Conservation (phyloP, 2,888 invertebrate genomes). For the Drosophila nigricruria region DNA sequence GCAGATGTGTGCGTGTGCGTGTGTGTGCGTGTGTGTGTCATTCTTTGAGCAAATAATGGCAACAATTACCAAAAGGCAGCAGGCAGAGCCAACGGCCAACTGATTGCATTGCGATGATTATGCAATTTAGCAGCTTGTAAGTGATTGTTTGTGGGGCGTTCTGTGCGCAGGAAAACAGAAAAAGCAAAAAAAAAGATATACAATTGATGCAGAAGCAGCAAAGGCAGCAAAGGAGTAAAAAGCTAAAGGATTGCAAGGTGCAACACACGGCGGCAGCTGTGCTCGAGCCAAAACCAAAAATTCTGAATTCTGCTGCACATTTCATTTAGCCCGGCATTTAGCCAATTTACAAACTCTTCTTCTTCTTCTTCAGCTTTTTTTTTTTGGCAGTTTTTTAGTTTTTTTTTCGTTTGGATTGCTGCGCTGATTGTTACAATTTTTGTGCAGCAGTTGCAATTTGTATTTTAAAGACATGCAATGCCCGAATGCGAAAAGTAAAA, state of each 20-base stretch:
- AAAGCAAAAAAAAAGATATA: not conserved
- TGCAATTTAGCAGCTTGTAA: slow-evolving; percentile 81
- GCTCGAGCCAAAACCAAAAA: slow-evolving; percentile 57
- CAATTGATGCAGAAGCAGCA: not conserved
- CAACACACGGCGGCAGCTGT: slow-evolving; percentile 69
- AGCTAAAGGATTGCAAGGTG: slow-evolving; percentile 63
- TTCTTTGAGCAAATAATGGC: slow-evolving; percentile 78
- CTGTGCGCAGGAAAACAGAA: slow-evolving; percentile 35
- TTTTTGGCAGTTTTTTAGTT: slow-evolving; percentile 15
- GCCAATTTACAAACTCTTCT: slow-evolving; percentile 48
- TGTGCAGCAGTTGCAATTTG: slow-evolving; percentile 63
- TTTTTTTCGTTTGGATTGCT: slow-evolving; percentile 22
- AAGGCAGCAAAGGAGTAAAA: not conserved
- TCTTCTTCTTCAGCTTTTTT: slow-evolving; percentile 14
- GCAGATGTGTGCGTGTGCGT: slow-evolving; percentile 47
- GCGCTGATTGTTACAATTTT: slow-evolving; percentile 80
- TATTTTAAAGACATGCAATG: slow-evolving; percentile 41
- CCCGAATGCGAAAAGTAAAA: not conserved
- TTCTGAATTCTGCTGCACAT: slow-evolving; percentile 72
- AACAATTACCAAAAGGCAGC: slow-evolving; percentile 67
- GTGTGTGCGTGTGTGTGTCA: slow-evolving; percentile 50
- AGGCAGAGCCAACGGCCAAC: slow-evolving; percentile 29
- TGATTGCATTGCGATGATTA: slow-evolving; percentile 74
- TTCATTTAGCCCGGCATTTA: slow-evolving; percentile 58
- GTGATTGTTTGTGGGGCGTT: slow-evolving; percentile 81